These are phyloP conservation scores for Phragmatobia fuliginosa DNA, from an alignment of 2,888 invertebrate genomes.

Conservation along the genomic window DNA sequence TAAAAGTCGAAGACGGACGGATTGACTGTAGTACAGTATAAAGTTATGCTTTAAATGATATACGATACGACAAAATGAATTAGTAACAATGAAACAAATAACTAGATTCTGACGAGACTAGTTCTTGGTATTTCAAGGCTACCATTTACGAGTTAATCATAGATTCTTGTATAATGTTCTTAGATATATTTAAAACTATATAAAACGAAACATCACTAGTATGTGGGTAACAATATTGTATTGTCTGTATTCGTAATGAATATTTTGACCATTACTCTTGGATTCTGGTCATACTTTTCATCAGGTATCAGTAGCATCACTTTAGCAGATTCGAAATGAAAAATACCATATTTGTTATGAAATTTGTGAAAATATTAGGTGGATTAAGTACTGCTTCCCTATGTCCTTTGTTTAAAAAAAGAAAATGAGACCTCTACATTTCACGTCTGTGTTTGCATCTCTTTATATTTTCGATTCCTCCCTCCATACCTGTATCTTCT, in stretches of 20 bases:
- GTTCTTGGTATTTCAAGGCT: constrained; percentile 41
- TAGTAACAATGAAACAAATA: constrained; percentile 3
- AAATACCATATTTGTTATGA: background rate
- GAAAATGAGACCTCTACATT: background rate
- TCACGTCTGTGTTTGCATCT: background rate
- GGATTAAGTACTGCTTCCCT: background rate
- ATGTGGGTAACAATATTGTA: too few relatives aligned
- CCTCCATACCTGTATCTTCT: background rate
- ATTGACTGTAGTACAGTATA: background rate
- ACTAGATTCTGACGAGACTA: constrained; percentile 23
- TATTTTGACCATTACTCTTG: too few relatives aligned
- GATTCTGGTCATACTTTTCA: too few relatives aligned
- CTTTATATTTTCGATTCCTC: background rate
- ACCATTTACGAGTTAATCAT: too few relatives aligned
- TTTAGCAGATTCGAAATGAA: too few relatives aligned
- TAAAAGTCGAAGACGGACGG: too few relatives aligned
- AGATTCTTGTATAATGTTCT: constrained; percentile 6
- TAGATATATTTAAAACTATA: constrained; percentile 3
- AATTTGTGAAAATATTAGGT: background rate
- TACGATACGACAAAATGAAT: too few relatives aligned
- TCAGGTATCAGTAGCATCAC: too few relatives aligned
- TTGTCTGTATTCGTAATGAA: too few relatives aligned
- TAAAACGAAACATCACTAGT: constrained; percentile 11
- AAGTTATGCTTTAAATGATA: background rate
- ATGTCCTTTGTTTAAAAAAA: background rate